Base-by-base conservation (phyloP, 2,888 invertebrate species). In the Polylopha cassiicola region DNA sequence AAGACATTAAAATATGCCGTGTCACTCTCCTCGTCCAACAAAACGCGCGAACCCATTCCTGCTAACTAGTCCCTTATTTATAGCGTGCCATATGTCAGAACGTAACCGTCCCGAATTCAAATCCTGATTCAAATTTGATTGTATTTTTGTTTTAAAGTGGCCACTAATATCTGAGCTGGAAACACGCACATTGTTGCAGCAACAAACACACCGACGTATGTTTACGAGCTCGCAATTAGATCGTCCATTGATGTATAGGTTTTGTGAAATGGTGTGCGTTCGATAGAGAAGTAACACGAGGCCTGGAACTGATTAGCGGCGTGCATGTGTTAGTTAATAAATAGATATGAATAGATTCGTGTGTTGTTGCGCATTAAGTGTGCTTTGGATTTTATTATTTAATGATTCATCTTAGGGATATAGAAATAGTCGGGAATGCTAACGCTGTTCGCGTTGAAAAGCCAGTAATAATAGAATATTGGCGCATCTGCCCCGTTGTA, bases 361-460 rank as follows among this genome's bases (percentile, higher is more conserved):
- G 71, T 75, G 79, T 74, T 73, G 71, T 71, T 67, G 73, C 68
- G 84, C 80, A 82, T 84, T 84, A 84, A 84, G 84, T 82, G 74
- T 73, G 82, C 82, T 81, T 80, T 75, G 59, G 72, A 84, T 86
- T 85, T 86, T 84, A 85, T 85, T 84, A 85, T 84, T 84, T 84
- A 85, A 84, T 85, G 85, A 85, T 78, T 86, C 85, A 86, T 82
- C 80, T 81, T 76, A 76, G 79, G 80, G 77, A 76, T 85, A 77
- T 85, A 76, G 84, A 84, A 85, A 84, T 82, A 84, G 84, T 80
- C 67, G 65, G 80, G 82, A 84, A 81, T 82, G 80, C 71, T 76
- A 72, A 72, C 68, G 72, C 69, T 64, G 75, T 76, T 71, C 72
- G 72, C 63, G 76, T 63, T 74, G 84, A 81, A 84, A 85, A 76